A percentile compares a stretch with the other conserved stretches of the same genome.
phyloP scores from a whole-genome alignment of 2,797 vertebrate species.

The Brachymystax lenok region DNA sequence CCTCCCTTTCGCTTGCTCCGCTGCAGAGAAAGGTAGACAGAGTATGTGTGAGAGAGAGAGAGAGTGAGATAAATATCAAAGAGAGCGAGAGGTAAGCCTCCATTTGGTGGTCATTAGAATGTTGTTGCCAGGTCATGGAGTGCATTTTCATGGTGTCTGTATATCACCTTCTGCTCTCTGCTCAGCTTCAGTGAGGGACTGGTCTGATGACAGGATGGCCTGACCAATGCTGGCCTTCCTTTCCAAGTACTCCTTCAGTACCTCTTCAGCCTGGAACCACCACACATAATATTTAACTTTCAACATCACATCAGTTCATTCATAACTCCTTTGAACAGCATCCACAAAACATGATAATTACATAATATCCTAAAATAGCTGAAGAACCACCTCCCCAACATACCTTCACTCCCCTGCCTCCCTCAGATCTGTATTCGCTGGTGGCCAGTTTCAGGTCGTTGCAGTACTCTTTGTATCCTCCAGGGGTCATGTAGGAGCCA shows the following conservation, averaged over 20 bases:
- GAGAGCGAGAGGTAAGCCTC: neutral
- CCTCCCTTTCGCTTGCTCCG: conserved; percentile 7
- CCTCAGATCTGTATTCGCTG: conserved; percentile 9
- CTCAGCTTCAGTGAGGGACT: conserved; percentile 27
- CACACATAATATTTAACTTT: neutral
- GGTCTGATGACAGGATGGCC: conserved; percentile 25
- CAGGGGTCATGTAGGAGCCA: conserved; percentile 16
- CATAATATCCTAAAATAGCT: neutral
- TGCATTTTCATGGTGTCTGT: neutral
- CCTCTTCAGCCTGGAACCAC: conserved; percentile 24
- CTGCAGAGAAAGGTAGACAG: conserved; percentile 1
- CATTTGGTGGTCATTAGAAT: neutral
- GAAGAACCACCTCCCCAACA: neutral
- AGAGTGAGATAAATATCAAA: no score
- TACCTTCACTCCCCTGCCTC: conserved; percentile 28
- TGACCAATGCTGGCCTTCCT: conserved; percentile 8
- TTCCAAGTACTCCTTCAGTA: conserved; percentile 25
- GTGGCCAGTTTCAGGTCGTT: neutral
- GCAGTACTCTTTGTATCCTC: conserved; percentile 22
- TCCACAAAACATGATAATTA: neutral
- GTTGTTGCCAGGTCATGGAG: neutral
- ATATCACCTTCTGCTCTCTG: conserved; percentile 25
- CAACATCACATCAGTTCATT: neutral
- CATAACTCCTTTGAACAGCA: neutral
- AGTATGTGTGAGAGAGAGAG: neutral